A percentile compares a stretch with the other conserved stretches of the same genome.
Conservation (phyloP, 2,888 invertebrate genomes). For the Catonia carolina region DNA sequence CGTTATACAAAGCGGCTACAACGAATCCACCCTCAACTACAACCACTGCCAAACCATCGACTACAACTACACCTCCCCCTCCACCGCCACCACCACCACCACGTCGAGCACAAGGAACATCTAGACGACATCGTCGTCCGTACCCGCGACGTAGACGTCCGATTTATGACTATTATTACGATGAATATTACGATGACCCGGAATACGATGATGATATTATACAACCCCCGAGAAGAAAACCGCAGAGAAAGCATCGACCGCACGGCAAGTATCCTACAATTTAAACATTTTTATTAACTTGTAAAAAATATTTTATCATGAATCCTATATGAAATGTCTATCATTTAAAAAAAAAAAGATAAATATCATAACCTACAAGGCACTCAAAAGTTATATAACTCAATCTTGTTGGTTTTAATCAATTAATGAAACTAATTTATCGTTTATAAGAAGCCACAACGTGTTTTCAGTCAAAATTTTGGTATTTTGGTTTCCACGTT, state of each 20-base stretch:
- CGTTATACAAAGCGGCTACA: constrained; percentile 68
- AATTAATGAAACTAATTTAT: too few species aligned
- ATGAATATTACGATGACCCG: constrained; percentile 56
- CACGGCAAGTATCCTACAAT: constrained; percentile 21
- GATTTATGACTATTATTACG: constrained; percentile 59
- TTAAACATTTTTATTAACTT: too few species aligned
- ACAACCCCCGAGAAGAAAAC: constrained; percentile 35
- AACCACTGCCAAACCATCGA: constrained; percentile 46
- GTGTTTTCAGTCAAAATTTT: too few species aligned
- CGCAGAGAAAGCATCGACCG: constrained; percentile 37
- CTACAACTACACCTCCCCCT: constrained; percentile 38
- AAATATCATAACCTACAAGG: too few species aligned
- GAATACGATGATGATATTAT: constrained; percentile 43
- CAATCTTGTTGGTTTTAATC: too few species aligned
- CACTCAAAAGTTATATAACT: too few species aligned
- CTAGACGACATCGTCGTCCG: constrained; percentile 38
- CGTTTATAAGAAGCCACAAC: too few species aligned
- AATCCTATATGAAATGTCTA: constrained; percentile 15
- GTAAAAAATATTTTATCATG: too few species aligned
- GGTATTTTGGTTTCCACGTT: too few species aligned
- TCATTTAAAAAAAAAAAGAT: background rate
- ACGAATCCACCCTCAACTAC: constrained; percentile 55
- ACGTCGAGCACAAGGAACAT: constrained; percentile 34
- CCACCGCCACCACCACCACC: constrained; percentile 34
- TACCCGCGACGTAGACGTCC: constrained; percentile 53